Percentiles rank a stretch among this genome's conserved stretches.
These are phyloP conservation scores for Ceratosolen solmsi DNA, from an alignment of 1,140 invertebrate species.

Conservation along the genomic window DNA sequence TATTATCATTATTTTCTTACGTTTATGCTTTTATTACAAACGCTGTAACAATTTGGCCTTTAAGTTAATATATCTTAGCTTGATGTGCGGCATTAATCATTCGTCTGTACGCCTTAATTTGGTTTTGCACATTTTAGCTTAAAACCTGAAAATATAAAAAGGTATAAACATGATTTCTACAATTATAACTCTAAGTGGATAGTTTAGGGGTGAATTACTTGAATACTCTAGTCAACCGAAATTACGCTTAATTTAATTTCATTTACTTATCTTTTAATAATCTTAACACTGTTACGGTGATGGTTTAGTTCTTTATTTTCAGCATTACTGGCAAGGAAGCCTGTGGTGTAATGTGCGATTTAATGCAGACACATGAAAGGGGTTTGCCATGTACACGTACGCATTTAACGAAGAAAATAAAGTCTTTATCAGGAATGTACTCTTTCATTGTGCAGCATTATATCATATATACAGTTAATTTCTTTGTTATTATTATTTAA, in stretches of 20 bases:
- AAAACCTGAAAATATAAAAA: neutral
- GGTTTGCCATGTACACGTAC: constrained; percentile 1
- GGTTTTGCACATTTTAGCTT: neutral
- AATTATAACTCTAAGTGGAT: neutral
- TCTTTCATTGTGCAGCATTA: constrained; percentile 18
- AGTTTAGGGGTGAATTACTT: too few relatives aligned
- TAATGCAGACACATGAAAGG: constrained; percentile 23
- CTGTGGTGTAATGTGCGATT: constrained; percentile 14
- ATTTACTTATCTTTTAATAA: constrained; percentile 11
- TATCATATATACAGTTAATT: constrained; percentile 12
- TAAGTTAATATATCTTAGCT: neutral
- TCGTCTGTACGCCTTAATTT: neutral
- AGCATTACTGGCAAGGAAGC: constrained; percentile 1
- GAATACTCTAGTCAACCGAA: too few relatives aligned
- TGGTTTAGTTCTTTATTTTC: constrained; percentile 34
- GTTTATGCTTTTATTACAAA: neutral
- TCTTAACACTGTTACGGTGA: constrained; percentile 27
- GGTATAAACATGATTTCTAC: neutral
- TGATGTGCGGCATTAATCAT: neutral
- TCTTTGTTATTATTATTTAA: constrained; percentile 10
- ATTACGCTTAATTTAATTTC: neutral
- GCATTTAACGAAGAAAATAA: neutral
- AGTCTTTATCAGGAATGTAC: neutral
- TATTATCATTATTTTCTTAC: neutral
- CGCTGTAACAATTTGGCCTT: neutral